These are phyloP conservation scores for Mallotus villosus DNA, from an alignment of 2,797 vertebrate genomes.

Conservation along the genomic window DNA sequence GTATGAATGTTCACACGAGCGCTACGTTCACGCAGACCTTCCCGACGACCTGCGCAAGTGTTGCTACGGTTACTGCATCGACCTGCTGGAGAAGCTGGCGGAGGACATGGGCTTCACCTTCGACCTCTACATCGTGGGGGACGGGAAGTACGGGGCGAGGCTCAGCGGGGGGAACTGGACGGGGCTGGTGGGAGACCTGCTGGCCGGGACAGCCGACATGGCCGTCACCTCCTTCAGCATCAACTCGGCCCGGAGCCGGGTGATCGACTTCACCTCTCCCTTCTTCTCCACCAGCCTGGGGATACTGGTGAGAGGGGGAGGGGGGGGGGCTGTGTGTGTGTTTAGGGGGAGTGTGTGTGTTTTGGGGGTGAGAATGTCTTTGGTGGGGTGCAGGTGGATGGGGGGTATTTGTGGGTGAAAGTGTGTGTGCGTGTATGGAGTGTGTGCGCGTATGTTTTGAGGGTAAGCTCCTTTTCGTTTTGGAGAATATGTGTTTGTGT, in stretches of 20 bases:
- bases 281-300: constrained; percentile 98
- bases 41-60: constrained; percentile 80
- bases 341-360: not conserved
- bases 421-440: not conserved
- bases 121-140: constrained; percentile 91
- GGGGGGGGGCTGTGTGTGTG: not conserved
- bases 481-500: constrained; percentile 1
- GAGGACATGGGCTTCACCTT: constrained; percentile 91
- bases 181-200: constrained; percentile 90
- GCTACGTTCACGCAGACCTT: constrained; percentile 58
- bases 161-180: constrained; percentile 86
- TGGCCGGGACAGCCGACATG: constrained; percentile 88
- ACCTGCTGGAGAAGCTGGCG: constrained; percentile 88
- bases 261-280: constrained; percentile 95
- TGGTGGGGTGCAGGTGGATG: not conserved
- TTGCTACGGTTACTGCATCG: constrained; percentile 95
- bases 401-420: not conserved
- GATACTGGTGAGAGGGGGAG: constrained; percentile 77
- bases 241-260: constrained; percentile 88
- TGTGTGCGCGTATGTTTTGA: not conserved
- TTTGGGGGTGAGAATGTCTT: not conserved
- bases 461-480: no score
- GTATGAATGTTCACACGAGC: not conserved
- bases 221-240: constrained; percentile 95
- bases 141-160: constrained; percentile 88